Base-by-base conservation (phyloP, 2,797 vertebrate species). In the Tarsius wallacei region DNA sequence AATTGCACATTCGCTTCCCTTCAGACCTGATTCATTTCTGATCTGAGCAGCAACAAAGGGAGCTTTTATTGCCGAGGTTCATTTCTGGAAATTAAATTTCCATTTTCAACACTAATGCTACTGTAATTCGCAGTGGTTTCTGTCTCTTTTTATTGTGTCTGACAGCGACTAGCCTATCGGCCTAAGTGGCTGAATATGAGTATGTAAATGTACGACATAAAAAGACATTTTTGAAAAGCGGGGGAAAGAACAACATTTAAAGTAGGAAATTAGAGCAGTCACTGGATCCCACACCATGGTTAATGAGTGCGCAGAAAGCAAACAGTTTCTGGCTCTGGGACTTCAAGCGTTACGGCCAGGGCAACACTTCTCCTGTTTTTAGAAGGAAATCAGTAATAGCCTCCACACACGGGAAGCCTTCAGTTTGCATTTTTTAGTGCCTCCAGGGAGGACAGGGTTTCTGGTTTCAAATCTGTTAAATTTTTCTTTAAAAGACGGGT, bases 261-360 rank as follows among this genome's bases (percentile, higher is more conserved):
- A 98, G 97, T 98, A 98, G 99, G 98, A 99, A 99, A 99, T 99
- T 98, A 98, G 98, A 98, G 96, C 98, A 97, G 99, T 98, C 98
- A 99, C 96, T 98, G 98, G 98, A 98, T 98, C 98, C 98, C 98
- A 98, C 97, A 97, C 98, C 98, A 93, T 97, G 97, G 98, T 98
- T 99, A 99, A 99, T 99, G 98, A 98, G 98, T 98, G 98, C 96
- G 97, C 90, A 87, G 98, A 98, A 98, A 98, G 98, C 98, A 98
- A 98, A 98, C 98, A 99, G 97, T 97, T 91, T 96, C 98, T 98
- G 98, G 98, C 97, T 91, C 97, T 84, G 97, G 96, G 98, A 98
- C 97, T 97, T 97, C 97, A 81, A 96, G 98, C 97, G 84, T 98
- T 98, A 95, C 97, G 97, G 98, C 97, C 95, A 53, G 96, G 98